Conservation (phyloP, 2,888 invertebrate genomes). For the Nephrotoma guestfalica region DNA sequence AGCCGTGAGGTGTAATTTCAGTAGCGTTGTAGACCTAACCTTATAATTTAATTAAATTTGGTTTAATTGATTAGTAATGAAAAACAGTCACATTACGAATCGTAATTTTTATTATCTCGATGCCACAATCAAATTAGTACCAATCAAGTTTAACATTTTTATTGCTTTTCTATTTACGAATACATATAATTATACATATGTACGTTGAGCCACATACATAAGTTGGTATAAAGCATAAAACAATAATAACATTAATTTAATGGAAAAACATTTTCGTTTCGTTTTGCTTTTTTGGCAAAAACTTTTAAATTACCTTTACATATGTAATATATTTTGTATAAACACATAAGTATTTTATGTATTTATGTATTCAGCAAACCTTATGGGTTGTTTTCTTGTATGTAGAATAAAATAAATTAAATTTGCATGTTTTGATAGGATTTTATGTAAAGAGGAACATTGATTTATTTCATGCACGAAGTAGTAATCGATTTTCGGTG, state of each 20-base stretch:
- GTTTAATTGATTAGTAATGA: too few relatives aligned
- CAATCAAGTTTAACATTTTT: too few relatives aligned
- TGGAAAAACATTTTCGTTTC: not conserved
- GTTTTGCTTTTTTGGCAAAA: not conserved
- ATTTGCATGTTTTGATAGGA: not conserved
- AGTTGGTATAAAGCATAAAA: not conserved
- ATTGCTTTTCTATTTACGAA: too few relatives aligned
- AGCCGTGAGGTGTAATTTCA: not conserved
- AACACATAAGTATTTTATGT: not conserved
- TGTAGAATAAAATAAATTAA: not conserved
- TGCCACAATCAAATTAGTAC: too few relatives aligned
- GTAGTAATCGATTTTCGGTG: too few relatives aligned
- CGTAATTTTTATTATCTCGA: too few relatives aligned
- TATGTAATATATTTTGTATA: not conserved
- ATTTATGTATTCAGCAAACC: not conserved
- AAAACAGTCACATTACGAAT: too few relatives aligned
- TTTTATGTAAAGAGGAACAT: not conserved
- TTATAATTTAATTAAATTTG: too few relatives aligned
- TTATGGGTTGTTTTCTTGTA: not conserved
- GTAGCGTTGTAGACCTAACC: too few relatives aligned
- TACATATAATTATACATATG: too few relatives aligned
- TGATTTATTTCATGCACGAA: too few relatives aligned
- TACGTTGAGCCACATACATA: too few relatives aligned
- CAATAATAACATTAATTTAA: not conserved
- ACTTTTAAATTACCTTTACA: not conserved